Evolutionary conservation across 1,140 invertebrate genomes (phyloP).

Genomic region (Argopecten irradians): DNA sequence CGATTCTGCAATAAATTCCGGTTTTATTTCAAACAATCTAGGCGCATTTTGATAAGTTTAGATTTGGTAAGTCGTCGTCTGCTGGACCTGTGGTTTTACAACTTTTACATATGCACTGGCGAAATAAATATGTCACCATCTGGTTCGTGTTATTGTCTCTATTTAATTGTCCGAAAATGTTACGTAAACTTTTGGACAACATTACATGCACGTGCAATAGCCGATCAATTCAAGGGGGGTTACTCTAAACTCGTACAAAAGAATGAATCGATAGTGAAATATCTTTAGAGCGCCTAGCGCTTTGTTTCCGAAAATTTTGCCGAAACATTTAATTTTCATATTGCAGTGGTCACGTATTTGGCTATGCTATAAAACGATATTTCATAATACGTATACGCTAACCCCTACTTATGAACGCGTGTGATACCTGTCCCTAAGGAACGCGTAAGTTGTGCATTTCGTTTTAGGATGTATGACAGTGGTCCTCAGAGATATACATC

Average conservation of each 20-base stretch:
- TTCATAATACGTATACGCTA: not conserved
- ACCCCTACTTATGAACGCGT: not conserved
- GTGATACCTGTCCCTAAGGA: not conserved
- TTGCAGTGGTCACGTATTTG: not conserved
- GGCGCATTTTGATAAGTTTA: not conserved
- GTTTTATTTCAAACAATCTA: not conserved
- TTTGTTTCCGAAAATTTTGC: not conserved
- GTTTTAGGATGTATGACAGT: not conserved
- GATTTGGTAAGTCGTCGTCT: not conserved
- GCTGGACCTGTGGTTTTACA: not conserved
- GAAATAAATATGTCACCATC: not conserved
- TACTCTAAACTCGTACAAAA: not conserved
- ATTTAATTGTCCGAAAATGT: not conserved
- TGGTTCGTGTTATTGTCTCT: not conserved
- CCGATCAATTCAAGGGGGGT: not conserved
- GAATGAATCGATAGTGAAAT: not conserved
- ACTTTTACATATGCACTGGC: not conserved
- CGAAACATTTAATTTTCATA: not conserved
- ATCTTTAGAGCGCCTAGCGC: not conserved
- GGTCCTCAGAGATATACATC: not conserved
- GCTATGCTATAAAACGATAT: not conserved
- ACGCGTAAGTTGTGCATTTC: not conserved
- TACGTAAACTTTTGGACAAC: not conserved
- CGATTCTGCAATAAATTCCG: not conserved
- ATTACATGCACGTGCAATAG: not conserved